phyloP scores from a whole-genome alignment of 2,888 invertebrate species.

The Bhutanitis thaidina region DNA sequence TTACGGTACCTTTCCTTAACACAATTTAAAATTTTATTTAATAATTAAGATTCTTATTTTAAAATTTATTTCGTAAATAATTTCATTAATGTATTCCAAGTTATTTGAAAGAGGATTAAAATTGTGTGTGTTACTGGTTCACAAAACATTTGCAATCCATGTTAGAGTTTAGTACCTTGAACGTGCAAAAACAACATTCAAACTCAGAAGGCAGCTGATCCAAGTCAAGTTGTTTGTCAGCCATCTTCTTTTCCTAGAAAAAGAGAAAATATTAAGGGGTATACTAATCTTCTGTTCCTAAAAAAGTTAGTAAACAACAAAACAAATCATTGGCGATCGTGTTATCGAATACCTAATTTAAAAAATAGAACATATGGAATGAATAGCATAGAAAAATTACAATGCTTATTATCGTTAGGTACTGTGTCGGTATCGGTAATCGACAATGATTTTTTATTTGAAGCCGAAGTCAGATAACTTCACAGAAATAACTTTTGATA shows the following conservation, averaged over 20 bases:
- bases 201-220: constrained; percentile 96
- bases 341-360: neutral
- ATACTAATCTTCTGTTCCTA: constrained; percentile 18
- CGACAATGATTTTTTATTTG: constrained; percentile 8
- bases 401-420: too few species aligned
- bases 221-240: constrained; percentile 86
- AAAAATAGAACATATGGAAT: too few species aligned
- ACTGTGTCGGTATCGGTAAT: constrained; percentile 1
- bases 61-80: too few species aligned
- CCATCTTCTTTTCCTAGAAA: constrained; percentile 85
- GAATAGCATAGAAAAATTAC: too few species aligned
- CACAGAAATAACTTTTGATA: neutral
- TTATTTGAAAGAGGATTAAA: too few species aligned
- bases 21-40: too few species aligned
- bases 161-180: constrained; percentile 87
- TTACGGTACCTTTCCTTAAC: too few species aligned
- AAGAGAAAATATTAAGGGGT: constrained; percentile 64
- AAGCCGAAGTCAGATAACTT: neutral
- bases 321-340: constrained; percentile 21
- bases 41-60: too few species aligned
- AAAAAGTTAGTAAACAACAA: constrained; percentile 10
- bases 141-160: constrained; percentile 2
- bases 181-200: constrained; percentile 98
- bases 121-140: too few species aligned
- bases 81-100: too few species aligned